A percentile compares a stretch with the other conserved stretches of the same genome.
Evolutionary conservation across 2,797 vertebrate species (phyloP).

Genomic region (Sebastes hubbsi): DNA sequence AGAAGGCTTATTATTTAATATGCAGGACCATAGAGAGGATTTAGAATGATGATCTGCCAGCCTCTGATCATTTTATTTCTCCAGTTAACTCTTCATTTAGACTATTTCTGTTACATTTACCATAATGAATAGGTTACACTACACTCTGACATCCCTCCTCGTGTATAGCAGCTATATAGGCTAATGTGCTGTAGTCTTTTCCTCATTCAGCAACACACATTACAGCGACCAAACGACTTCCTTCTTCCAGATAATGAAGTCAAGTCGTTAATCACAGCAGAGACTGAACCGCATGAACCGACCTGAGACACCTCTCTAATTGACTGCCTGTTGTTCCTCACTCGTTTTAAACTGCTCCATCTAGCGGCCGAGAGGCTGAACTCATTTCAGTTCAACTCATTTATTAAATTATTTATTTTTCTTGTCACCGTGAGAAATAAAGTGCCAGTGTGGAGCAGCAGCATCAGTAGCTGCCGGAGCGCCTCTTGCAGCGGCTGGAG

Average conservation of each 20-base stretch:
- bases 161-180: background rate
- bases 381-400: background rate
- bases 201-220: constrained; percentile 13
- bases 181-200: background rate
- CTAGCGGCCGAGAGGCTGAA: constrained; percentile 52
- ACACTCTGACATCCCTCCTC: background rate
- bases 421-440: constrained; percentile 60
- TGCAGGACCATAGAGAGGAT: background rate
- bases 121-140: background rate
- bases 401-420: constrained; percentile 48
- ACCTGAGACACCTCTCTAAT: constrained; percentile 42
- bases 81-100: background rate
- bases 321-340: constrained; percentile 34
- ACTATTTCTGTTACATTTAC: background rate
- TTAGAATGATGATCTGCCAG: background rate
- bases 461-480: constrained; percentile 39
- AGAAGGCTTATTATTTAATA: background rate
- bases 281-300: constrained; percentile 3
- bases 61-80: background rate
- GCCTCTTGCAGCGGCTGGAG: constrained; percentile 18
- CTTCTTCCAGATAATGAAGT: constrained; percentile 46
- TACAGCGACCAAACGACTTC: constrained; percentile 16
- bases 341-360: constrained; percentile 48
- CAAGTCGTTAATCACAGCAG: constrained; percentile 41
- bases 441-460: constrained; percentile 59